phyloP scores from a whole-genome alignment of 2,797 vertebrate species.

The Lepus townsendii region DNA sequence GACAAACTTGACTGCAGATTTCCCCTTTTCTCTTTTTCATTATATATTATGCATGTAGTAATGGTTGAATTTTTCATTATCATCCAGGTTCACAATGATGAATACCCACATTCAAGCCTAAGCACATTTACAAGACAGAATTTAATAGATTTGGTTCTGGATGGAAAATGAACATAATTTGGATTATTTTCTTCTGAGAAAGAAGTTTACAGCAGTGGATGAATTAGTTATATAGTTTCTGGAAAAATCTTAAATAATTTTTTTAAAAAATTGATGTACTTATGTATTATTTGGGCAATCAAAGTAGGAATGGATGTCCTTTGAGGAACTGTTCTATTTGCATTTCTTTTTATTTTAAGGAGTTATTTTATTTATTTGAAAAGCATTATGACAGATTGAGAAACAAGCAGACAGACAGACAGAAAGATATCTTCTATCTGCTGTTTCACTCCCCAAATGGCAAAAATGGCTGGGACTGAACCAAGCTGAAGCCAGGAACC shows the following conservation, averaged over 20 bases:
- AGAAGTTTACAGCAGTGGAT: neutral
- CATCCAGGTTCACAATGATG: neutral
- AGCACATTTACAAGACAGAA: constrained; percentile 3
- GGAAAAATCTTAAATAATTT: neutral
- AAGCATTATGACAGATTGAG: no score
- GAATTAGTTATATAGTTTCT: neutral
- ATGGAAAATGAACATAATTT: neutral
- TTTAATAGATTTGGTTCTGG: neutral
- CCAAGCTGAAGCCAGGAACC: no score
- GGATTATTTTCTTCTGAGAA: constrained; percentile 12
- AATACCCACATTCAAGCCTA: neutral
- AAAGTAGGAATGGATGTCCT: neutral
- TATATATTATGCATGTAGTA: neutral
- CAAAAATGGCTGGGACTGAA: no score
- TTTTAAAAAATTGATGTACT: no score
- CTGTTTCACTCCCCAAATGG: no score
- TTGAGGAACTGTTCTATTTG: neutral
- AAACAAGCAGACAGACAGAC: no score
- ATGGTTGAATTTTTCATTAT: neutral
- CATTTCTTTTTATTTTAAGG: neutral
- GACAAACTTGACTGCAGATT: neutral
- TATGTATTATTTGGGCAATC: neutral
- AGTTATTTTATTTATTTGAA: no score
- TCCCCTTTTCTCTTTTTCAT: neutral
- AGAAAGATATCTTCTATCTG: no score